Evolutionary conservation across 2,113 vertebrate species (phyloP).

Genomic region (Furnarius figulus): DNA sequence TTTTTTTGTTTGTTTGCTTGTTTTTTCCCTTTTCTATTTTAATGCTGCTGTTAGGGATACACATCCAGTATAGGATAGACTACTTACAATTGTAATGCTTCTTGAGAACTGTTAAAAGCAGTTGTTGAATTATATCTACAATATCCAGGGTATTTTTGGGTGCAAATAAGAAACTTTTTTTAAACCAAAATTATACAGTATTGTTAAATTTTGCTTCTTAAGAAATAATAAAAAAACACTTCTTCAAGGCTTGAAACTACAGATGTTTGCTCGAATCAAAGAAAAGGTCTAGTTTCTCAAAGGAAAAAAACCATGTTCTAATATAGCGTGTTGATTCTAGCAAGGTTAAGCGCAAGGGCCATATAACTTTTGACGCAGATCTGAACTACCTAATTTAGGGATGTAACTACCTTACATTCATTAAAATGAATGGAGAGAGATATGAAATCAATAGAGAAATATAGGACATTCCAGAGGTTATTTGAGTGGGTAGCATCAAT

Average conservation of each 20-base stretch:
- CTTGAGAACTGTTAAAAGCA: background rate
- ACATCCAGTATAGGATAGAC: background rate
- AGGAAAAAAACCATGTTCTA: background rate
- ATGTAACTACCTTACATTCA: background rate
- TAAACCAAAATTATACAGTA: accelerated
- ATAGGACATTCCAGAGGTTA: background rate
- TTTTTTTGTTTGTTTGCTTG: background rate
- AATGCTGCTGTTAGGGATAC: background rate
- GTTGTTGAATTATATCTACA: background rate
- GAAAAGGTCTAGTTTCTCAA: background rate
- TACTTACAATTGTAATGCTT: background rate
- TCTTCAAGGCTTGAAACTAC: background rate
- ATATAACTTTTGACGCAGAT: background rate
- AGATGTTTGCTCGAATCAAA: background rate
- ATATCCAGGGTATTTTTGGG: background rate
- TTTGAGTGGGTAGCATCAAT: background rate
- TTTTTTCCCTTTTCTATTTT: background rate
- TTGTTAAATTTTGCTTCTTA: background rate
- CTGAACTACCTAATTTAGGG: background rate
- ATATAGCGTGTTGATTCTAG: background rate
- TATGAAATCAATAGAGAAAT: conserved; percentile 30
- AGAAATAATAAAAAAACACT: too few species aligned
- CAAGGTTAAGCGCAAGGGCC: background rate
- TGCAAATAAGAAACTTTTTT: background rate
- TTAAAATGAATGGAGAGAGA: conserved; percentile 24